phyloP scores from a whole-genome alignment of 2,888 invertebrate species.

The Spodoptera littoralis region DNA sequence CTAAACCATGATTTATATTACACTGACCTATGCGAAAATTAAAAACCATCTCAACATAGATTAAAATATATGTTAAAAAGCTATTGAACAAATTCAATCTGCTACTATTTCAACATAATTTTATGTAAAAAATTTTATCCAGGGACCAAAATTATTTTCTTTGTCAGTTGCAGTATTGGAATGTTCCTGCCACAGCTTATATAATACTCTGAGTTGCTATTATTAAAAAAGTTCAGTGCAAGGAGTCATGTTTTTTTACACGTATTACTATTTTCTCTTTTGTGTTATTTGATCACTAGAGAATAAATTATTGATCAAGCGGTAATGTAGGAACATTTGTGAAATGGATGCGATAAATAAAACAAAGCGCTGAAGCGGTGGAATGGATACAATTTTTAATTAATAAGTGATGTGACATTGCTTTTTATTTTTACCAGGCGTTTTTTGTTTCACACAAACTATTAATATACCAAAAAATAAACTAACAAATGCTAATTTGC shows the following conservation, averaged over 20 bases:
- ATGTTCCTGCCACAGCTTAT: constrained; percentile 23
- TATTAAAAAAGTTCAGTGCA: not conserved
- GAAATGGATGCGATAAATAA: constrained; percentile 38
- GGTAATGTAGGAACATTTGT: not conserved
- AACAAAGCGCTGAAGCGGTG: constrained; percentile 42
- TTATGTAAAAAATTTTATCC: not conserved
- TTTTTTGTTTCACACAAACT: constrained; percentile 13
- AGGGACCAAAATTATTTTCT: not conserved
- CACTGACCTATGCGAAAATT: no score
- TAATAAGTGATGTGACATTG: constrained; percentile 26
- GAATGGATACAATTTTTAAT: constrained; percentile 33
- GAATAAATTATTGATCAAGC: no score
- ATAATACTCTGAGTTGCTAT: constrained; percentile 20
- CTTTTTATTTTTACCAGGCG: constrained; percentile 50
- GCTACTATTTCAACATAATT: no score
- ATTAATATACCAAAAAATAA: constrained; percentile 3
- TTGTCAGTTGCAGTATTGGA: constrained; percentile 8
- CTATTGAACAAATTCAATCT: no score
- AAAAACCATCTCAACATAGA: no score
- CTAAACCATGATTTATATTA: constrained; percentile 11
- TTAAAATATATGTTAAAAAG: no score
- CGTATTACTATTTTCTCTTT: no score
- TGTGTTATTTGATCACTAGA: no score
- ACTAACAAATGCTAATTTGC: constrained; percentile 8
- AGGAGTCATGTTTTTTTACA: not conserved